phyloP scores from a whole-genome alignment of 2,888 invertebrate genomes.

The Trachelus iudaicus region DNA sequence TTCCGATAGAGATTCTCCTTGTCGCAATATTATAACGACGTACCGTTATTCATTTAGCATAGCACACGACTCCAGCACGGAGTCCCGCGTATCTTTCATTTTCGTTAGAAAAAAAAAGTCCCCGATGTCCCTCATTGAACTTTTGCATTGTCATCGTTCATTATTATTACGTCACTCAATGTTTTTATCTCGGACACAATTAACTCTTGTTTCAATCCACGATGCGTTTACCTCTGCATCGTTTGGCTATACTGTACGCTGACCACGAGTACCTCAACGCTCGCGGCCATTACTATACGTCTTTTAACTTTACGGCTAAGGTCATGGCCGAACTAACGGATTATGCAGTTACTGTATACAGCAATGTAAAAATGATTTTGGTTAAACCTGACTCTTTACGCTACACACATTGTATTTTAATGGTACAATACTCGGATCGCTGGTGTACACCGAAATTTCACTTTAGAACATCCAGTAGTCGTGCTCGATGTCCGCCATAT shows the following conservation, averaged over 20 bases:
- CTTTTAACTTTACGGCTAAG: background rate
- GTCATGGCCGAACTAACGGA: slow-evolving; percentile 9
- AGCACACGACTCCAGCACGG: slow-evolving; percentile 16
- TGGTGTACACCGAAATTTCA: background rate
- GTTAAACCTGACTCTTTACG: background rate
- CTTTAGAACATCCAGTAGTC: background rate
- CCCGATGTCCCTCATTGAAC: background rate
- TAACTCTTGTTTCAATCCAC: background rate
- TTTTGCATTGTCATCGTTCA: background rate
- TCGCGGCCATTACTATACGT: slow-evolving; percentile 1
- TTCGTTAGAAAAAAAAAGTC: background rate
- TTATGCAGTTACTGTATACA: background rate
- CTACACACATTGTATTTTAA: background rate
- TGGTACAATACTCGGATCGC: background rate
- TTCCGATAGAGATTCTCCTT: background rate
- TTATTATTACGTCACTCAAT: background rate
- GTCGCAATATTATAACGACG: slow-evolving; percentile 11
- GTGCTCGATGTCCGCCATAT: too few relatives aligned
- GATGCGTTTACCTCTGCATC: background rate
- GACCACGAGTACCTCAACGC: background rate
- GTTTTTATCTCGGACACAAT: background rate
- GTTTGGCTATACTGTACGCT: background rate
- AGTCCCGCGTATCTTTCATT: background rate
- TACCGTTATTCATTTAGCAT: slow-evolving; percentile 42
- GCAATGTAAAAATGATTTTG: background rate